These are phyloP conservation scores for Pseudanteris insignis DNA, from an alignment of 2,888 invertebrate species.

Conservation along the genomic window DNA sequence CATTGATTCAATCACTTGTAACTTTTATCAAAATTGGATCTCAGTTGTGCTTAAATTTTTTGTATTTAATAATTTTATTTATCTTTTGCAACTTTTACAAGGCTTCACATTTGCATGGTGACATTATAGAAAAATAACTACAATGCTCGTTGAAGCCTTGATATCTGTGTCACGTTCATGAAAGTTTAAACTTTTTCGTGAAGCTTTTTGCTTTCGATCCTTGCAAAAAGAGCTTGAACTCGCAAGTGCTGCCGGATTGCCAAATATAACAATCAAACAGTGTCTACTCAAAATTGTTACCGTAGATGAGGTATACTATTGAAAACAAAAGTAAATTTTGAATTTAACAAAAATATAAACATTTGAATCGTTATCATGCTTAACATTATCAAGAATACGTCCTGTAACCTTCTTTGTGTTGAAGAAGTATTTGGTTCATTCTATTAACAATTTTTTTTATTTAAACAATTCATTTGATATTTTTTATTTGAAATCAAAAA, in stretches of 20 bases:
- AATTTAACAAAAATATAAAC: conserved; percentile 2
- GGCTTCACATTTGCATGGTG: too few species aligned
- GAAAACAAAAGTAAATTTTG: conserved; percentile 13
- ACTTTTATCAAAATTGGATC: too few species aligned
- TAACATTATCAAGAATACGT: conserved; percentile 21
- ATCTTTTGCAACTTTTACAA: too few species aligned
- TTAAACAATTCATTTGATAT: too few species aligned
- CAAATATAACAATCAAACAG: conserved; percentile 61
- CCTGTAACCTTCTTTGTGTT: conserved; percentile 21
- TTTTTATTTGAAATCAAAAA: too few species aligned
- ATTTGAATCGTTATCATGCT: conserved; percentile 9
- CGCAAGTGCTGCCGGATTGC: conserved; percentile 60
- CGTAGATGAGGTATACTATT: conserved; percentile 17
- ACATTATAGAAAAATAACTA: too few species aligned
- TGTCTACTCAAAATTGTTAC: conserved; percentile 50
- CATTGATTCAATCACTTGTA: too few species aligned
- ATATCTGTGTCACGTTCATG: not conserved
- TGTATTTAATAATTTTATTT: too few species aligned
- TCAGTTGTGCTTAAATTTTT: too few species aligned
- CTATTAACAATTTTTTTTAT: too few species aligned
- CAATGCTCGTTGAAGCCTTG: too few species aligned
- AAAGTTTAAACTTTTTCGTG: conserved; percentile 15
- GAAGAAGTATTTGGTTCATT: too few species aligned
- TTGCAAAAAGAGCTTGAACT: conserved; percentile 54
- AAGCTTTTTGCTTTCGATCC: conserved; percentile 24